Conservation (phyloP, 2,797 vertebrate genomes). For the Lagorchestes hirsutus region DNA sequence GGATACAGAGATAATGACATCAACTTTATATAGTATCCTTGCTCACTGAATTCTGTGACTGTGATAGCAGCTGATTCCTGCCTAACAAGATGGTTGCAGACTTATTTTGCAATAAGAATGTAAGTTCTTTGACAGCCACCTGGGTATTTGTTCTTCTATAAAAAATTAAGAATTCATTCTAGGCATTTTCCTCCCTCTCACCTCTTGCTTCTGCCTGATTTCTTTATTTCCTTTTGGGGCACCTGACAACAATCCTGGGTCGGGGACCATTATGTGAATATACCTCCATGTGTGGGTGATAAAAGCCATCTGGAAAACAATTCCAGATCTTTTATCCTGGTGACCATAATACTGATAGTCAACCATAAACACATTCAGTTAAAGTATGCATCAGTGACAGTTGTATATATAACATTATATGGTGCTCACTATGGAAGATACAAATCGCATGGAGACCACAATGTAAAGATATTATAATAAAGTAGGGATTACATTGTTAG, state of each 20-base stretch:
- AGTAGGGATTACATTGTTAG: background rate
- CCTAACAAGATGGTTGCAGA: no score
- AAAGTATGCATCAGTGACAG: background rate
- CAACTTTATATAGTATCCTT: background rate
- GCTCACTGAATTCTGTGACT: background rate
- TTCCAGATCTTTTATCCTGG: background rate
- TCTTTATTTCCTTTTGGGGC: conserved; percentile 8
- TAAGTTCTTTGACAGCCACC: background rate
- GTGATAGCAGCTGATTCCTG: background rate
- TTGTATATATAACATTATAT: background rate
- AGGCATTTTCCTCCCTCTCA: background rate
- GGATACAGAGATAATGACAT: background rate
- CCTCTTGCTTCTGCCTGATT: background rate
- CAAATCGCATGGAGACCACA: background rate
- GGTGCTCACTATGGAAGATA: background rate
- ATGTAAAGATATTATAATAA: background rate
- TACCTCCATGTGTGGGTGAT: accelerated
- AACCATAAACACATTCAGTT: background rate
- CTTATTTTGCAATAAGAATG: background rate
- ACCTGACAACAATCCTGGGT: background rate
- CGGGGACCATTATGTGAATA: background rate
- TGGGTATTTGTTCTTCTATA: background rate
- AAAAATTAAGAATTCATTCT: background rate
- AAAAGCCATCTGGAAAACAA: background rate
- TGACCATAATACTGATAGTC: background rate